phyloP scores from a whole-genome alignment of 2,797 vertebrate genomes.

The Heteromormyrus szaboi region DNA sequence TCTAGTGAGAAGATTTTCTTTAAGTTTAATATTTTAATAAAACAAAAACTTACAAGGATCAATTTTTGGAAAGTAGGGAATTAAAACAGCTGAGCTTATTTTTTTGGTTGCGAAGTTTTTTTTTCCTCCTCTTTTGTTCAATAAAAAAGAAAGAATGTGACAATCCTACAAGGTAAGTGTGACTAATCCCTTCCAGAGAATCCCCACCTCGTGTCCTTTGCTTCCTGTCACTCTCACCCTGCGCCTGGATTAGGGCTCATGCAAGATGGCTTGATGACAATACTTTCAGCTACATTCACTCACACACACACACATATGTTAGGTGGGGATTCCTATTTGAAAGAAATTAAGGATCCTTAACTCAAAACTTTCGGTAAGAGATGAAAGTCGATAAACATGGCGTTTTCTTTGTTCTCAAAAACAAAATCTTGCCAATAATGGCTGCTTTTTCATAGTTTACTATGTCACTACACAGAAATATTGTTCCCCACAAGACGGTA shows the following conservation, averaged over 20 bases:
- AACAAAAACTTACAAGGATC: neutral
- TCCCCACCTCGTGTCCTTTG: neutral
- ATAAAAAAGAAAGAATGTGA: slow-evolving; percentile 25
- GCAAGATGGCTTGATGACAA: neutral
- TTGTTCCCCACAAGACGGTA: neutral
- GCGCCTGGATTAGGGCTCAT: neutral
- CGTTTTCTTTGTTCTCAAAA: neutral
- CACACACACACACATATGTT: slow-evolving; percentile 7
- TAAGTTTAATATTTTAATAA: slow-evolving; percentile 17
- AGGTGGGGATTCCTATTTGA: neutral
- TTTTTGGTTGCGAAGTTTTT: slow-evolving; percentile 34
- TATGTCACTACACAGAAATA: neutral
- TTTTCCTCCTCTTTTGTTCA: neutral
- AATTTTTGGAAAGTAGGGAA: slow-evolving; percentile 16
- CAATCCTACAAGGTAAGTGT: slow-evolving; percentile 25
- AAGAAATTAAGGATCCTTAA: neutral
- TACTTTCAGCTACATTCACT: neutral
- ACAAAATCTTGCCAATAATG: neutral
- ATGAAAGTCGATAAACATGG: neutral
- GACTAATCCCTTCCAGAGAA: neutral
- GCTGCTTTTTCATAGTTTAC: neutral
- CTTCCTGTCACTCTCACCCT: neutral
- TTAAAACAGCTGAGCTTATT: slow-evolving; percentile 41
- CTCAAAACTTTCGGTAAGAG: neutral
- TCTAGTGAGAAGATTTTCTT: slow-evolving; percentile 41